These are phyloP conservation scores for Linnaemya tessellans DNA, from an alignment of 2,888 invertebrate genomes.

Conservation along the genomic window DNA sequence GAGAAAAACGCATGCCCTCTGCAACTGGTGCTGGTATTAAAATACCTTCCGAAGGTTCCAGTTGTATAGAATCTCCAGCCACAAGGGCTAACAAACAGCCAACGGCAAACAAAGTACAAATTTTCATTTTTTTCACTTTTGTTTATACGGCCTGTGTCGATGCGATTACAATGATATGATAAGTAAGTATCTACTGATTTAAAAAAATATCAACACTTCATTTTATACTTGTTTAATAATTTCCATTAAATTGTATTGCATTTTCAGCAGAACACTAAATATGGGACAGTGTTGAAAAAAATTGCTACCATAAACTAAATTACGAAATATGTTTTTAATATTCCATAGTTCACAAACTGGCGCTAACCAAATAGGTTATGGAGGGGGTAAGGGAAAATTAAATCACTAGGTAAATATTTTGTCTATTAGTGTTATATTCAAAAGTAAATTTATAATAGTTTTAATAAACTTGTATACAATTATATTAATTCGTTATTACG, in stretches of 20 bases:
- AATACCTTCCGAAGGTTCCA: slow-evolving; percentile 79
- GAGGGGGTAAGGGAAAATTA: not conserved
- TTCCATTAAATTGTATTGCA: slow-evolving; percentile 17
- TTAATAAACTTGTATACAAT: no score
- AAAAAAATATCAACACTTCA: slow-evolving; percentile 28
- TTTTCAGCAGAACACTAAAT: slow-evolving; percentile 38
- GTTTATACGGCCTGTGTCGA: not conserved
- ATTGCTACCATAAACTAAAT: slow-evolving; percentile 29
- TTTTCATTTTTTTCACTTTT: slow-evolving; percentile 39
- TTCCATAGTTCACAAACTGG: not conserved
- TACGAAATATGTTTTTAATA: slow-evolving; percentile 23
- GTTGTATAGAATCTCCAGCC: slow-evolving; percentile 76
- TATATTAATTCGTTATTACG: no score
- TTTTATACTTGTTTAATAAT: slow-evolving; percentile 49
- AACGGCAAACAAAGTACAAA: slow-evolving; percentile 3
- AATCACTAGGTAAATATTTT: not conserved
- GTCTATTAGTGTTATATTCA: not conserved
- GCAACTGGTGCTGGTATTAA: slow-evolving; percentile 80
- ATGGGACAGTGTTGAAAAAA: slow-evolving; percentile 42
- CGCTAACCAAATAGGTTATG: not conserved
- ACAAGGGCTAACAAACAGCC: slow-evolving; percentile 29
- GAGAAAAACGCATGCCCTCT: slow-evolving; percentile 76
- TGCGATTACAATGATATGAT: slow-evolving; percentile 1
- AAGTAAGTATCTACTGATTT: slow-evolving; percentile 30
- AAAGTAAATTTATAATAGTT: slow-evolving; percentile 21